Evolutionary conservation across 1,140 invertebrate species (phyloP).

Genomic region (Cryptotermes secundus): DNA sequence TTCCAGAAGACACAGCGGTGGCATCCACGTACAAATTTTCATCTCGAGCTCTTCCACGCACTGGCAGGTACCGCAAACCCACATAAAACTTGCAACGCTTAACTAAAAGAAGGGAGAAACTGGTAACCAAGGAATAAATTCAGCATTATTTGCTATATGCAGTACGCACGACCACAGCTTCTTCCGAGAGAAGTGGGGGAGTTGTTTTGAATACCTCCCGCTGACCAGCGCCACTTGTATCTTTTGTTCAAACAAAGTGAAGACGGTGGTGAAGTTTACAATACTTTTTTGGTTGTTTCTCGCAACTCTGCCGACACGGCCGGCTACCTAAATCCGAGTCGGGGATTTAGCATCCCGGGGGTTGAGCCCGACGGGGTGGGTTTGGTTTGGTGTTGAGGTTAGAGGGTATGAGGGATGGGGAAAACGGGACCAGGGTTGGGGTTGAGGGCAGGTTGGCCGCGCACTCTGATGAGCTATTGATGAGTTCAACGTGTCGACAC

Average conservation of each 20-base stretch:
- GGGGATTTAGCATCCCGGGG: conserved; percentile 27
- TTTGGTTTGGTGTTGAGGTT: neutral
- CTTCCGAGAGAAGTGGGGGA: neutral
- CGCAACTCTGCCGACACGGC: neutral
- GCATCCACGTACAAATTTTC: too few relatives aligned
- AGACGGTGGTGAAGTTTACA: neutral
- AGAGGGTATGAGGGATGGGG: neutral
- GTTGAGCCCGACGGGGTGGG: neutral
- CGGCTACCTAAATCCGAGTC: conserved; percentile 26
- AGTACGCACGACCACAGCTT: neutral
- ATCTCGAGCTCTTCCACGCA: too few relatives aligned
- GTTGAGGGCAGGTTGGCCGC: conserved; percentile 39
- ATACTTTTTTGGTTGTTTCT: neutral
- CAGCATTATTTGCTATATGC: neutral
- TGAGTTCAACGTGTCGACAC: conserved; percentile 48
- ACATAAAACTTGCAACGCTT: too few relatives aligned
- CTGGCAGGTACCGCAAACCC: too few relatives aligned
- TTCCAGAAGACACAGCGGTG: too few relatives aligned
- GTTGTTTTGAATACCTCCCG: neutral
- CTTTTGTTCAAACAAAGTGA: neutral
- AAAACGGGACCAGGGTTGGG: conserved; percentile 31
- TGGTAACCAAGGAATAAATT: neutral
- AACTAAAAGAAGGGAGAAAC: neutral
- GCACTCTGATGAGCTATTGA: conserved; percentile 50
- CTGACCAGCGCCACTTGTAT: neutral